Percentiles rank a stretch among this genome's conserved stretches.
Conservation (phyloP, 2,113 vertebrate genomes). For the Passer montanus region DNA sequence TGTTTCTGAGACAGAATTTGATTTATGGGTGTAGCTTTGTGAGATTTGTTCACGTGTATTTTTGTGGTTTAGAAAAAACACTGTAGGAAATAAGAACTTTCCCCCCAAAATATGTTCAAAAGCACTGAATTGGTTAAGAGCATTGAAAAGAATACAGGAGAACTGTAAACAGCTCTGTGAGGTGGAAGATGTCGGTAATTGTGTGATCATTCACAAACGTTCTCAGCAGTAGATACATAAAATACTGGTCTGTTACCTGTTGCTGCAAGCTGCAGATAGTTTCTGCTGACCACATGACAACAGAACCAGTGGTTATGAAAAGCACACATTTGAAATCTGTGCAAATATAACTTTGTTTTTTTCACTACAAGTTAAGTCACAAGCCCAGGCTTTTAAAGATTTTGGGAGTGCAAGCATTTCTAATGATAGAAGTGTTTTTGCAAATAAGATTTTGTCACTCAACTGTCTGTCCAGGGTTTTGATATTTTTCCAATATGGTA, state of each 20-base stretch:
- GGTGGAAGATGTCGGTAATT: background rate
- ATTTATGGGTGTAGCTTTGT: background rate
- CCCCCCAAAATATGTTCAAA: rapidly evolving
- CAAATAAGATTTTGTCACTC: background rate
- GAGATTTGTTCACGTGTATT: background rate
- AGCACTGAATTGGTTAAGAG: background rate
- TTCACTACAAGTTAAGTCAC: background rate
- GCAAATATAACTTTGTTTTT: background rate
- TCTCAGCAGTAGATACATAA: background rate
- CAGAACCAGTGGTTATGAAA: background rate
- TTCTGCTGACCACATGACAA: background rate
- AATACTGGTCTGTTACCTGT: background rate
- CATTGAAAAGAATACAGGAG: background rate
- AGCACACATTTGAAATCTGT: background rate
- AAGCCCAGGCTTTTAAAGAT: background rate
- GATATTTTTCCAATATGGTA: rapidly evolving
- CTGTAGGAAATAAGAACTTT: background rate
- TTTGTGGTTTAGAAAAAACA: background rate
- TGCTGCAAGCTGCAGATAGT: background rate
- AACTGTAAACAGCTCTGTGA: background rate
- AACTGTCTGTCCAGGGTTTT: background rate
- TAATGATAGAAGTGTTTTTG: background rate
- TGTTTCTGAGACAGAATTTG: background rate
- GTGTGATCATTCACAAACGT: background rate
- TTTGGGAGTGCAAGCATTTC: background rate